Conservation (phyloP, 2,888 invertebrate genomes). For the Chrysolina oricalcia region DNA sequence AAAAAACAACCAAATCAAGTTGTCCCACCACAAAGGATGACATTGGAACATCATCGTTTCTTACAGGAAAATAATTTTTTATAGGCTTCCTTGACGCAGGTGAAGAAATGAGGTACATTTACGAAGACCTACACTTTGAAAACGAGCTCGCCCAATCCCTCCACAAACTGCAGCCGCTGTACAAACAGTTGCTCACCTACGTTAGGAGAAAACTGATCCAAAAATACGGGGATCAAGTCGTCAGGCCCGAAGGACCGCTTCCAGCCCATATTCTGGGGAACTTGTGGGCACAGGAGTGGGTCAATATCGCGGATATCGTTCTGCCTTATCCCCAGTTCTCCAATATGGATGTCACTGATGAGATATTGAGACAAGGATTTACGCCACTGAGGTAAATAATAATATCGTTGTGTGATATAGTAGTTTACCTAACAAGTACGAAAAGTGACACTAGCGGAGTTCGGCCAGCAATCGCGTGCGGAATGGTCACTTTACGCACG, state of each 20-base stretch:
- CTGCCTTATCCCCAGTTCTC: slow-evolving; percentile 83
- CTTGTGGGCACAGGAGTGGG: slow-evolving; percentile 91
- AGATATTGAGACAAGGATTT: slow-evolving; percentile 84
- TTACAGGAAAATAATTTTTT: slow-evolving; percentile 35
- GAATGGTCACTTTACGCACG: too few relatives aligned
- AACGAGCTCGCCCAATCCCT: slow-evolving; percentile 76
- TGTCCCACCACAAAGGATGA: too few relatives aligned
- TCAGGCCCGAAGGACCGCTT: slow-evolving; percentile 81
- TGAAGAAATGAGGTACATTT: slow-evolving; percentile 84
- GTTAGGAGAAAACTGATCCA: slow-evolving; percentile 80
- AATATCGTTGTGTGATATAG: neutral
- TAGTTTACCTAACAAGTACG: too few relatives aligned
- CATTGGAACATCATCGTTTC: too few relatives aligned
- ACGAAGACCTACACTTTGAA: slow-evolving; percentile 82
- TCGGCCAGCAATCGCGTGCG: too few relatives aligned
- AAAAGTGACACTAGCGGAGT: too few relatives aligned
- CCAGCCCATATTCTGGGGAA: slow-evolving; percentile 90
- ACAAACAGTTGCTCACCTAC: slow-evolving; percentile 88
- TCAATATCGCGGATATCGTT: slow-evolving; percentile 82
- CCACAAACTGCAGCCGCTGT: slow-evolving; percentile 81
- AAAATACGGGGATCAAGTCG: slow-evolving; percentile 70
- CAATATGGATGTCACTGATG: slow-evolving; percentile 83
- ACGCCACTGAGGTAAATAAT: slow-evolving; percentile 79
- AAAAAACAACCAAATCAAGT: too few relatives aligned
- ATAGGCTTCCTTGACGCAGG: slow-evolving; percentile 86